These are phyloP conservation scores for Ctenodactylus gundi DNA, from an alignment of 2,113 vertebrate genomes.

Conservation along the genomic window DNA sequence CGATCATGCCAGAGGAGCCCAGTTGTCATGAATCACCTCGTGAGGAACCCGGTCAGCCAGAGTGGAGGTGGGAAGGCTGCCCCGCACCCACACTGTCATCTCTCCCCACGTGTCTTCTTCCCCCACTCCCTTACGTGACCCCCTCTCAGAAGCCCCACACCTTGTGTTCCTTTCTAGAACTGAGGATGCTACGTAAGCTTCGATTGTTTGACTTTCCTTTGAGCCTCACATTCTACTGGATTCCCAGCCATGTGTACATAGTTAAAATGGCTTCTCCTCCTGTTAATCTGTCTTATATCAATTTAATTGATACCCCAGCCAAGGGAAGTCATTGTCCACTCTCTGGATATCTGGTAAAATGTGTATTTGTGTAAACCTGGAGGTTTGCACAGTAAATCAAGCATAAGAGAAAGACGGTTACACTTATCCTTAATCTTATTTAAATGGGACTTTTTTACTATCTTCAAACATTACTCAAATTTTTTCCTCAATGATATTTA, in stretches of 20 bases:
- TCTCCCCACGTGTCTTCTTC: fast-evolving
- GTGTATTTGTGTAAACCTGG: background rate
- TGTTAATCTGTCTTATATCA: background rate
- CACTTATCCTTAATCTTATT: background rate
- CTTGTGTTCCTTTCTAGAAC: background rate
- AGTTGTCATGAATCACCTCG: background rate
- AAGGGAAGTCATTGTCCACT: background rate
- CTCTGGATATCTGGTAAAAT: background rate
- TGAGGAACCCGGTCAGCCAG: background rate
- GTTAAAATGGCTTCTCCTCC: background rate
- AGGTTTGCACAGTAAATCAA: background rate
- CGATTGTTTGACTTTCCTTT: background rate
- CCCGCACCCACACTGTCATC: too few species aligned
- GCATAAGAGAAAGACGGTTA: background rate
- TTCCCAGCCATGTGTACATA: background rate
- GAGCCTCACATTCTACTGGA: background rate
- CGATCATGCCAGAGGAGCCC: background rate
- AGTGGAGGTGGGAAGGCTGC: background rate
- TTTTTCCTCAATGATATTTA: background rate
- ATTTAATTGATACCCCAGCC: background rate
- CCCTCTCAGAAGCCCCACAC: background rate
- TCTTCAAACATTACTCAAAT: background rate
- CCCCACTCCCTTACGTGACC: background rate
- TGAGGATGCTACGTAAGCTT: background rate
- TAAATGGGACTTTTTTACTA: background rate